phyloP scores from a whole-genome alignment of 1,140 invertebrate species.

The Amphibalanus amphitrite region DNA sequence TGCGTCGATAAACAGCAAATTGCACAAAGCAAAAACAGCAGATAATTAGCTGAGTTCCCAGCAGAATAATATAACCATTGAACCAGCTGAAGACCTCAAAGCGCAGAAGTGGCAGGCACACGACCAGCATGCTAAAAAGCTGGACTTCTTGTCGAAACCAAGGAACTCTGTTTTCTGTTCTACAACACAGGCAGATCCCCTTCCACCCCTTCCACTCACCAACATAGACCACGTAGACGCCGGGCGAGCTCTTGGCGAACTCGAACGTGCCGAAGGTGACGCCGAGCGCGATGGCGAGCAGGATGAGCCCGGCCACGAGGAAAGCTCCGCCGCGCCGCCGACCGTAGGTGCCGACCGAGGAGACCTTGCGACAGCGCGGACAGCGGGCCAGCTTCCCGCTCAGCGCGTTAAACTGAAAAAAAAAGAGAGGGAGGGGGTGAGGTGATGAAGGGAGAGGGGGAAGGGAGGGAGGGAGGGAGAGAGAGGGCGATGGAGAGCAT shows the following conservation, averaged over 20 bases:
- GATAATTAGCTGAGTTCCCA: too few relatives aligned
- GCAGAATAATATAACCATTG: too few relatives aligned
- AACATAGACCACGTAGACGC: slow-evolving; percentile 66
- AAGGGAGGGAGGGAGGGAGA: slow-evolving; percentile 8
- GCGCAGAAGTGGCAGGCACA: too few relatives aligned
- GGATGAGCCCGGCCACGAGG: slow-evolving; percentile 52
- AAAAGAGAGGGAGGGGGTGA: slow-evolving; percentile 18
- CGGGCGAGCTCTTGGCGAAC: slow-evolving; percentile 33
- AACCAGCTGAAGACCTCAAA: too few relatives aligned
- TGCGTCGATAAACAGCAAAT: too few relatives aligned
- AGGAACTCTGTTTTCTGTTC: too few relatives aligned
- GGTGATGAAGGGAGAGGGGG: neutral
- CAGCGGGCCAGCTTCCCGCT: slow-evolving; percentile 88
- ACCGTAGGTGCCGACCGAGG: slow-evolving; percentile 72
- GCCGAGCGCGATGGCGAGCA: slow-evolving; percentile 52
- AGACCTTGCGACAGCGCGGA: slow-evolving; percentile 86
- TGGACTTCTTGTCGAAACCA: too few relatives aligned
- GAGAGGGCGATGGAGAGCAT: too few relatives aligned
- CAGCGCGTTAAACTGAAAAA: slow-evolving; percentile 72
- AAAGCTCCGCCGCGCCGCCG: slow-evolving; percentile 58
- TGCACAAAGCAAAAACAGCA: too few relatives aligned
- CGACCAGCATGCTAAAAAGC: too few relatives aligned
- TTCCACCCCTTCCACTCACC: slow-evolving; percentile 25
- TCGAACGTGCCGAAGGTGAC: slow-evolving; percentile 48
- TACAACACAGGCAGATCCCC: too few relatives aligned